Conservation (phyloP, 2,797 vertebrate species). For the Australoheros facetus region DNA sequence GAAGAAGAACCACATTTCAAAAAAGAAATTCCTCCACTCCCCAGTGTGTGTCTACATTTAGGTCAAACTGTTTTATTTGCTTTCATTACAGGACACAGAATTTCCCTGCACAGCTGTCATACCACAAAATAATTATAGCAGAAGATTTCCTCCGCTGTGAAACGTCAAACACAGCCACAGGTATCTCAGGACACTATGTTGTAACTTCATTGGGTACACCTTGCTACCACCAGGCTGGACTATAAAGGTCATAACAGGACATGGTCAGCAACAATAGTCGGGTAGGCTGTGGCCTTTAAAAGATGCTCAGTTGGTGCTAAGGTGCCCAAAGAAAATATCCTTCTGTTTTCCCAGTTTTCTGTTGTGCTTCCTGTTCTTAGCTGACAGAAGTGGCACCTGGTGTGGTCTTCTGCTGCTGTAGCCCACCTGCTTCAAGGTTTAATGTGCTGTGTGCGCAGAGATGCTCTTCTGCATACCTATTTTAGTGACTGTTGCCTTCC, state of each 20-base stretch:
- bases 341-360: not conserved
- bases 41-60: not conserved
- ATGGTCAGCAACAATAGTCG: not conserved
- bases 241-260: not conserved
- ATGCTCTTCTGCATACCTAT: not conserved
- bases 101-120: not conserved
- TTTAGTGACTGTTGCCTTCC: not conserved
- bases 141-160: rapidly evolving
- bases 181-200: no score
- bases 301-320: not conserved
- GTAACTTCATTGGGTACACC: not conserved
- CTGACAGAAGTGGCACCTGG: not conserved
- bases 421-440: not conserved
- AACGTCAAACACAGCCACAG: not conserved
- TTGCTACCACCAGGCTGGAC: not conserved
- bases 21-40: not conserved
- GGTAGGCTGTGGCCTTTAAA: not conserved
- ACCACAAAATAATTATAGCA: not conserved
- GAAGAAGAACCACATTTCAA: not conserved
- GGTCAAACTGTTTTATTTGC: not conserved
- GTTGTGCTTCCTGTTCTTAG: not conserved
- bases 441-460: not conserved
- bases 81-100: not conserved
- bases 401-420: not conserved
- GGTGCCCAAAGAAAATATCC: not conserved